phyloP scores from a whole-genome alignment of 2,888 invertebrate species.

The Gymnoscelis rufifasciata region DNA sequence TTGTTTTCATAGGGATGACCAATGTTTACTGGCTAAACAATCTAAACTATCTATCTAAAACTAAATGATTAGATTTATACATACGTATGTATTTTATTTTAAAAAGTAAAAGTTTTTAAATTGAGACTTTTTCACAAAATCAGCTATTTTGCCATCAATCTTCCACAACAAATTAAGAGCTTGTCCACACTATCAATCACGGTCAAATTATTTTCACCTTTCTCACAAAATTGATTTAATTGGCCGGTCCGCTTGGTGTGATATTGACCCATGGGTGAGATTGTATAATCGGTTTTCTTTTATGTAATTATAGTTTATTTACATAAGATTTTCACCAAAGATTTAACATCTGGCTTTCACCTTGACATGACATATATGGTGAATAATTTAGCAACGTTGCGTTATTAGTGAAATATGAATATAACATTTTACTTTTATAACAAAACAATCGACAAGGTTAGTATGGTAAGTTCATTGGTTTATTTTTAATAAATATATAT shows the following conservation, averaged over 20 bases:
- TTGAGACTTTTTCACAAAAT: background rate
- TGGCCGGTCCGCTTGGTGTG: background rate
- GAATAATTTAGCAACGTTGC: slow-evolving; percentile 18
- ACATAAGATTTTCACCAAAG: slow-evolving; percentile 12
- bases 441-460: no score
- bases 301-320: slow-evolving; percentile 3
- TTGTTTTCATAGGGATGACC: no score
- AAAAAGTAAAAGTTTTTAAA: no score
- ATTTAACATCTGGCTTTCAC: slow-evolving; percentile 23
- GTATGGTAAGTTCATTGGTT: no score
- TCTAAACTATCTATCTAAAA: no score
- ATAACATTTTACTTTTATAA: no score
- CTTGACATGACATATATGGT: slow-evolving; percentile 23
- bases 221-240: slow-evolving; percentile 1
- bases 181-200: background rate
- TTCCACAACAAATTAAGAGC: background rate
- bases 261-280: slow-evolving; percentile 4
- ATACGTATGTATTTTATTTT: no score
- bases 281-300: slow-evolving; percentile 1
- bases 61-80: no score
- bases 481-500: no score
- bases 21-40: no score
- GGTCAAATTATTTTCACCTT: background rate
- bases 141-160: background rate
- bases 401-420: no score